Evolutionary conservation across 2,888 invertebrate species (phyloP).

Genomic region (Orthonevra nobilis): DNA sequence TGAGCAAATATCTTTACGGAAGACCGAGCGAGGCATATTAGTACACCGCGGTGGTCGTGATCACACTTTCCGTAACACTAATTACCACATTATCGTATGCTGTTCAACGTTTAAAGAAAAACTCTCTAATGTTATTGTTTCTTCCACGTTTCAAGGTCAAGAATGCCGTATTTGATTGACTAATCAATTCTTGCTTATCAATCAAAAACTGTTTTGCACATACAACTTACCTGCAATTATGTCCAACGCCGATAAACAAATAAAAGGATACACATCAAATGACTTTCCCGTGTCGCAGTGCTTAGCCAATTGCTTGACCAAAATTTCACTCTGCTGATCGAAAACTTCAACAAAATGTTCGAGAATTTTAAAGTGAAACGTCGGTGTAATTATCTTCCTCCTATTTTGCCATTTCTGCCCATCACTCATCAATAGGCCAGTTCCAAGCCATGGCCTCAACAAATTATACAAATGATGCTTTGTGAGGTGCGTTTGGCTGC

Average conservation of each 20-base stretch:
- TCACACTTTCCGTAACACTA: too few relatives aligned
- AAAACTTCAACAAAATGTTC: constrained; percentile 87
- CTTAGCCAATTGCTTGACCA: constrained; percentile 82
- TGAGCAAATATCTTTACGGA: too few relatives aligned
- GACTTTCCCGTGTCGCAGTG: constrained; percentile 75
- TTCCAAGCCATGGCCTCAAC: constrained; percentile 76
- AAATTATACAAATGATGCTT: constrained; percentile 76
- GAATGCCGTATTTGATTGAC: too few relatives aligned
- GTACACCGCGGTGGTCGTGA: too few relatives aligned
- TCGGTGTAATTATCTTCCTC: constrained; percentile 87
- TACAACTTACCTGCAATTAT: constrained; percentile 79
- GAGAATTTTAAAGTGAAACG: constrained; percentile 89
- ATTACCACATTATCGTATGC: too few relatives aligned
- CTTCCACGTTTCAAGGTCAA: too few relatives aligned
- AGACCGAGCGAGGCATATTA: too few relatives aligned
- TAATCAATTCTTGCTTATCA: too few relatives aligned
- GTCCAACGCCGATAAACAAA: constrained; percentile 83
- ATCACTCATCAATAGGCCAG: constrained; percentile 75
- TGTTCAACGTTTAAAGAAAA: too few relatives aligned
- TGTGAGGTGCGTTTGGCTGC: constrained; percentile 74
- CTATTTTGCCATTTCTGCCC: constrained; percentile 84
- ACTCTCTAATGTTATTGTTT: too few relatives aligned
- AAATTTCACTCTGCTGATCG: constrained; percentile 83
- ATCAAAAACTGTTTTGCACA: too few relatives aligned
- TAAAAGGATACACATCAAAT: constrained; percentile 83